Conservation (phyloP, 64 coral and sea anemone species). For the Dendrophyllia cribrosa region DNA sequence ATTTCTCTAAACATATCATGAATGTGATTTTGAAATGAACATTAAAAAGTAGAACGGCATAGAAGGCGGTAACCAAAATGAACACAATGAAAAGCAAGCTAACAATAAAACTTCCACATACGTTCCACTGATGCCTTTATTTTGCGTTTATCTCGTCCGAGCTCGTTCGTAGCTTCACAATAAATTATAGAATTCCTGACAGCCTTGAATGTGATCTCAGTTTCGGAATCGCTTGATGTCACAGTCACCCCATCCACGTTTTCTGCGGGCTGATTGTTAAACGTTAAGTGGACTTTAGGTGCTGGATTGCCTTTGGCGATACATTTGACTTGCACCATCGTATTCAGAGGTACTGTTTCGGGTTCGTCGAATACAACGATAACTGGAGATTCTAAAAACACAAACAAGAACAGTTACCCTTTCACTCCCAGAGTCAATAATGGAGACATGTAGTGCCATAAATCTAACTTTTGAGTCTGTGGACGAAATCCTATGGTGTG, state of each 20-base stretch:
- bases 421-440: too few species aligned
- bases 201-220: conserved; percentile 39
- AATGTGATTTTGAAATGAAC: neutral
- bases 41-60: too few species aligned
- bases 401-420: neutral
- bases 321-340: conserved; percentile 35
- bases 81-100: neutral
- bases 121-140: conserved; percentile 38
- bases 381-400: neutral
- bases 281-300: conserved; percentile 13
- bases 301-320: conserved; percentile 35
- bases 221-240: neutral
- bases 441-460: too few species aligned
- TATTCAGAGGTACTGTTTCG: neutral
- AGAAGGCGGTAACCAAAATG: neutral
- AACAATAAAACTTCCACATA: conserved; percentile 13
- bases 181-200: conserved; percentile 17
- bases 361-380: neutral
- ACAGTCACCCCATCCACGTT: neutral
- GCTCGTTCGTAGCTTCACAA: conserved; percentile 48
- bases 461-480: too few species aligned
- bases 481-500: too few species aligned
- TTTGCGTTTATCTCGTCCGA: conserved; percentile 35
- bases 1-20: neutral
- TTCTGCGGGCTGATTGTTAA: conserved; percentile 24